These are phyloP conservation scores for Varecia variegata DNA, from an alignment of 2,797 vertebrate genomes.

Conservation along the genomic window DNA sequence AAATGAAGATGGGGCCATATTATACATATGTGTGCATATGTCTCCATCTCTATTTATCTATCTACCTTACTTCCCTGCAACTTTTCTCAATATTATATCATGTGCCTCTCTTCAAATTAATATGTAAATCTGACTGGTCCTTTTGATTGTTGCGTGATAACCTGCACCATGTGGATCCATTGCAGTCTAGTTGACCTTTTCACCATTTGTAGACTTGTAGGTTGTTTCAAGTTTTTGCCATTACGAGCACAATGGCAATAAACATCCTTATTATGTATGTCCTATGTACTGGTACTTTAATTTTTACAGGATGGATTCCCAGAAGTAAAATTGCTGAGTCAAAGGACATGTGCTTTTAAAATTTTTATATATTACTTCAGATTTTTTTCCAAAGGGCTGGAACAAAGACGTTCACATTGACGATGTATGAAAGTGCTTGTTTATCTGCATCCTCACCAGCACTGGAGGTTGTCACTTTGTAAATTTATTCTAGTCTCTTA, in stretches of 20 bases:
- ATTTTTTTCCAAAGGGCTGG: slow-evolving; percentile 45
- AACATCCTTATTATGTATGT: background rate
- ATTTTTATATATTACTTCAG: slow-evolving; percentile 54
- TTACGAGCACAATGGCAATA: background rate
- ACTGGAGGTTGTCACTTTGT: background rate
- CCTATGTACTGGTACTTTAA: slow-evolving; percentile 12
- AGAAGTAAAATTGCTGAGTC: slow-evolving; percentile 60
- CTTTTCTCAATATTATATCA: background rate
- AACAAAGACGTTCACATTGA: background rate
- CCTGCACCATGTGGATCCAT: background rate
- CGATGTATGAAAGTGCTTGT: background rate
- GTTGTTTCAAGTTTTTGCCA: background rate
- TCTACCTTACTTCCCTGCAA: background rate
- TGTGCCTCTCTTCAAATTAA: background rate
- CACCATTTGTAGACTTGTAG: background rate
- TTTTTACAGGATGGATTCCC: slow-evolving; percentile 61
- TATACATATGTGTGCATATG: background rate
- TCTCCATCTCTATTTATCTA: background rate
- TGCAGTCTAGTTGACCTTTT: background rate
- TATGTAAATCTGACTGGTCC: background rate
- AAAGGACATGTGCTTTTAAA: slow-evolving; percentile 48
- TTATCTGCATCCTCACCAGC: background rate
- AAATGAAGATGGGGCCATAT: background rate
- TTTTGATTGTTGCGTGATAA: background rate
- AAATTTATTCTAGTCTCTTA: background rate